phyloP scores from a whole-genome alignment of 2,888 invertebrate genomes.

The Drosophila pegasa region DNA sequence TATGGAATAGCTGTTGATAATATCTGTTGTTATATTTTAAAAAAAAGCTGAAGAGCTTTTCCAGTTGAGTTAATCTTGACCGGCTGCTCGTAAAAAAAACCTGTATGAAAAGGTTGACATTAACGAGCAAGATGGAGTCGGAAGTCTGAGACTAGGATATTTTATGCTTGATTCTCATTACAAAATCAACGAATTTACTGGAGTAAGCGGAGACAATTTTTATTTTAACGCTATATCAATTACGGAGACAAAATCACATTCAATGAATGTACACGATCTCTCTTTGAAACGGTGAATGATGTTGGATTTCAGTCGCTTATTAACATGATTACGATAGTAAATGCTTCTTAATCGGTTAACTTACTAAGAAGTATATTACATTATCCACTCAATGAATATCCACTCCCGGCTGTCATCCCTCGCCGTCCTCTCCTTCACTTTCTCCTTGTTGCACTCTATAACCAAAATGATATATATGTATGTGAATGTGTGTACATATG shows the following conservation, averaged over 20 bases:
- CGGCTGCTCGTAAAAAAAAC: no score
- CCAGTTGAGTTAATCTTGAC: no score
- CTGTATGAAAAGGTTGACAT: no score
- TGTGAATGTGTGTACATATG: neutral
- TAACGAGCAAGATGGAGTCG: no score
- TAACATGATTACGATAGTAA: conserved; percentile 1
- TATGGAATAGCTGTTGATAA: no score
- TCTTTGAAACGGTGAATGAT: neutral
- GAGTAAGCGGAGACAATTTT: no score
- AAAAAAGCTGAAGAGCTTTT: no score
- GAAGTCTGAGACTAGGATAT: no score
- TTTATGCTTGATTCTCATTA: no score
- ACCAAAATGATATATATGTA: neutral
- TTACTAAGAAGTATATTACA: neutral
- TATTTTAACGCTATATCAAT: neutral
- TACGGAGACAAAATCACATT: conserved; percentile 11
- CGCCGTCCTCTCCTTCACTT: neutral
- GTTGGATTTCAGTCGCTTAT: neutral
- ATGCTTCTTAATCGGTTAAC: conserved; percentile 6
- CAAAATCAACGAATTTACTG: conserved; percentile 5
- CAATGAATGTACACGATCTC: neutral
- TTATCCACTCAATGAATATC: conserved; percentile 17
- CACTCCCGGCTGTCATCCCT: neutral
- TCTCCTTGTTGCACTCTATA: neutral
- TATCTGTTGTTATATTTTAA: no score